These are phyloP conservation scores for Mustelus asterias DNA, from an alignment of 2,113 vertebrate species.

Conservation along the genomic window DNA sequence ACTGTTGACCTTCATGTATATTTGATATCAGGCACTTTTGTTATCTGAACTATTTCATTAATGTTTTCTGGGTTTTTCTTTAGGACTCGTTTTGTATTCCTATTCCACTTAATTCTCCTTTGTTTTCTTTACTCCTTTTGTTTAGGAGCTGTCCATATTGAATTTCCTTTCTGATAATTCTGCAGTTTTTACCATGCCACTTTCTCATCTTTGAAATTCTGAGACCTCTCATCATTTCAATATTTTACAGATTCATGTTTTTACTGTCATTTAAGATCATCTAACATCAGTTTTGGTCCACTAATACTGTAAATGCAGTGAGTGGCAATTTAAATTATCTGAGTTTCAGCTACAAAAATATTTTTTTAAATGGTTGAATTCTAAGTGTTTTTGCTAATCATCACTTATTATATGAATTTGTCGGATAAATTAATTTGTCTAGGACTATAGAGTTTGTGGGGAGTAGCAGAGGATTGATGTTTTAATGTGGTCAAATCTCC, in stretches of 20 bases:
- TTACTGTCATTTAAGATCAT: not conserved
- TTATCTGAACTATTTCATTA: not conserved
- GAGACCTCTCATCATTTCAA: not conserved
- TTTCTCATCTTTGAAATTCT: not conserved
- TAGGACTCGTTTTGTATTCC: not conserved
- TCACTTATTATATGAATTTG: not conserved
- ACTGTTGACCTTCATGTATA: not conserved
- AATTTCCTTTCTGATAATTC: not conserved
- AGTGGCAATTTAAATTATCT: not conserved
- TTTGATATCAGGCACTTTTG: not conserved
- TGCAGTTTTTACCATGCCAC: not conserved
- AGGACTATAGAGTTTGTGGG: not conserved
- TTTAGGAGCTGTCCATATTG: not conserved
- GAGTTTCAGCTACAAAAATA: not conserved
- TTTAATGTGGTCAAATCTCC: not conserved
- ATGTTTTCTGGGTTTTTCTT: not conserved
- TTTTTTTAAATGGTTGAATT: not conserved
- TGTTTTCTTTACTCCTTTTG: not conserved
- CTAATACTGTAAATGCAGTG: not conserved
- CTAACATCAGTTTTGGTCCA: not conserved
- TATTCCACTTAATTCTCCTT: not conserved
- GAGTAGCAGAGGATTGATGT: not conserved
- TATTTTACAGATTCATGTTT: not conserved
- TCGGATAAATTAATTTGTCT: not conserved
- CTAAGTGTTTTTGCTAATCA: not conserved